Conservation (phyloP, 2,797 vertebrate genomes). For the Dendrocincla tyrannina region DNA sequence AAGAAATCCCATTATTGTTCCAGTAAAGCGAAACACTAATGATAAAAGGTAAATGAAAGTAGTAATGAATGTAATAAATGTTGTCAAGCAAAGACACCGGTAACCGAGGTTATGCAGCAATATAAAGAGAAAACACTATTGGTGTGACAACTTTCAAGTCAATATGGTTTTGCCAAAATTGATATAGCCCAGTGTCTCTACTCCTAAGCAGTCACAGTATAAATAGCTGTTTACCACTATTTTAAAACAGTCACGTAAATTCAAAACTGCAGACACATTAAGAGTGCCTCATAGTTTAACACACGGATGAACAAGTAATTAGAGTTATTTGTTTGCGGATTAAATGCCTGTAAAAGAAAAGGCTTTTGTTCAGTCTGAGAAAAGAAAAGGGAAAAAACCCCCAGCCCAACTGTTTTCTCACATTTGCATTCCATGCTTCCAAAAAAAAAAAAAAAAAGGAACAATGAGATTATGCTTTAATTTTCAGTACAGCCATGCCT, state of each 20-base stretch:
- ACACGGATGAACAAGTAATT: slow-evolving; percentile 41
- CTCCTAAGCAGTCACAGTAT: neutral
- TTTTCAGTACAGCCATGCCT: neutral
- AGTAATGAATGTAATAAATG: neutral
- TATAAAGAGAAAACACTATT: neutral
- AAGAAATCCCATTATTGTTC: neutral
- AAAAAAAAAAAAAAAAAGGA: neutral
- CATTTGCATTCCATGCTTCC: neutral
- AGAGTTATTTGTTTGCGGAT: neutral
- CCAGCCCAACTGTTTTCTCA: neutral
- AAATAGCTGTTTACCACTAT: neutral
- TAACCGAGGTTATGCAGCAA: neutral
- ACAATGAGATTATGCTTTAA: neutral
- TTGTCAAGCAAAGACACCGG: neutral
- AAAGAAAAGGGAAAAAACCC: neutral
- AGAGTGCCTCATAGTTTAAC: slow-evolving; percentile 6
- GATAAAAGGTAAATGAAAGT: slow-evolving; percentile 21
- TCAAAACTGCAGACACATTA: neutral
- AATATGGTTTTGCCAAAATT: neutral
- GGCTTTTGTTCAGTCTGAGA: neutral
- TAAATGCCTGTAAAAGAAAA: slow-evolving; percentile 40
- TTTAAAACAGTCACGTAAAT: neutral
- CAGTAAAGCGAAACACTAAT: neutral
- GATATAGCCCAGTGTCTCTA: neutral
- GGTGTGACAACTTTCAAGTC: neutral